Evolutionary conservation across 2,888 invertebrate genomes (phyloP), one percentile per base, ranked within the genome.

Genomic region (Xanthia togata): DNA sequence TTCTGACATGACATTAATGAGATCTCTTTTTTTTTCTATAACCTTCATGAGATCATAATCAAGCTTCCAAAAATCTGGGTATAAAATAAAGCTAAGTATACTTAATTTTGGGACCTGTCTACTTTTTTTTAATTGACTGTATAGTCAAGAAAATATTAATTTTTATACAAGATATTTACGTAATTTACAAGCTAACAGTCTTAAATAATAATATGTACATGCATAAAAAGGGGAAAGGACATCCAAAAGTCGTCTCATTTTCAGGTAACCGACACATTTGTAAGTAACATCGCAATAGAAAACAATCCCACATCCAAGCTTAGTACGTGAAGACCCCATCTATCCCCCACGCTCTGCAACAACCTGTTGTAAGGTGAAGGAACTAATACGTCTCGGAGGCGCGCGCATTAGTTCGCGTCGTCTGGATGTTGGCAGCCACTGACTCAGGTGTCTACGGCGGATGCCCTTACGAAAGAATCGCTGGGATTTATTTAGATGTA

Each of bases 391-490:
- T 88, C 73, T 79, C 76, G 76, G 80, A 79, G 75, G 65, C 78
- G 80, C 20, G 69, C 72, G 72, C 86, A 87, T 83, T 85, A 88
- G 82, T 88, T 79, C 75, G 62, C 73, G 86, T 83, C 87, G 87
- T 81, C 89, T 86, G 83, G 73, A 68, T 41, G 76, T 76, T 79
- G 59, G 23, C 78, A 62, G 57, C 75, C 79, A 78, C 86, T 84
- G 86, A 83, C 83, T 89, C 88, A 88, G 89, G 90, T 87, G 91
- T 84, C 86, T 85, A 67, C 79, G 64, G 70, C 73, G 75, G 73
- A 78, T 55, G 60, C 72, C 62, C 67, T 71, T 76, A 64, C 41
- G 62, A 50, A 50, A 55, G 64, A 74, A 62, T 71, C 26, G 60
- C 62, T 23, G 17, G 26, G 70, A 86, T 83, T 75, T 75, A 59